These are phyloP conservation scores for Polypedilum pembai DNA, from an alignment of 1,140 invertebrate species.

Conservation along the genomic window DNA sequence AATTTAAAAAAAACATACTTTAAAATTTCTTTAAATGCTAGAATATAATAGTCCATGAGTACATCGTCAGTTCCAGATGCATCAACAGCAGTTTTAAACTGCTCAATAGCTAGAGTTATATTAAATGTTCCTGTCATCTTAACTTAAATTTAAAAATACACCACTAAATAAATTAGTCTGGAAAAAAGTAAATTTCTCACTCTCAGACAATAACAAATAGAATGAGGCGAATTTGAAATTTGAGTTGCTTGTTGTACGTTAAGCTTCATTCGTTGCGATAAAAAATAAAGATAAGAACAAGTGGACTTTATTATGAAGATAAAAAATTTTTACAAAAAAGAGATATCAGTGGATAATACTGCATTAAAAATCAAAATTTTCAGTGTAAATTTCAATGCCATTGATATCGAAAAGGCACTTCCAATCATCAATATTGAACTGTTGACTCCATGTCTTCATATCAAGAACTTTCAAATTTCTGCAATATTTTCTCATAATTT, in stretches of 20 bases:
- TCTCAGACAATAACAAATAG: neutral
- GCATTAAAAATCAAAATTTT: neutral
- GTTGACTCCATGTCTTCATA: neutral
- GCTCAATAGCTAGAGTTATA: neutral
- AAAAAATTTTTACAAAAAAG: no score
- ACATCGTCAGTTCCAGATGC: slow-evolving; percentile 52
- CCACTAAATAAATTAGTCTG: neutral
- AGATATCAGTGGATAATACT: neutral
- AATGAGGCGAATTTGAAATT: neutral
- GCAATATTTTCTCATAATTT: neutral
- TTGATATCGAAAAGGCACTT: neutral
- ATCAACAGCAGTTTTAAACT: neutral
- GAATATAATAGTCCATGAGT: slow-evolving; percentile 53
- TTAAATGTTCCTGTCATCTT: neutral
- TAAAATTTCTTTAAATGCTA: slow-evolving; percentile 60
- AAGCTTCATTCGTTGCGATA: neutral
- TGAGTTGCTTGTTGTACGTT: neutral
- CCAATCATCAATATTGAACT: neutral
- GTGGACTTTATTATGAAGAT: no score
- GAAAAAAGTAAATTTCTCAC: no score
- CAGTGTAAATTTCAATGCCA: neutral
- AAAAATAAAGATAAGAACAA: neutral
- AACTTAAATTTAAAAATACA: neutral
- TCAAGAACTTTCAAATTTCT: neutral
- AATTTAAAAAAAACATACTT: slow-evolving; percentile 53